Base-by-base conservation (phyloP, 2,113 vertebrate genomes). In the Phalacrocorax brasilianus region DNA sequence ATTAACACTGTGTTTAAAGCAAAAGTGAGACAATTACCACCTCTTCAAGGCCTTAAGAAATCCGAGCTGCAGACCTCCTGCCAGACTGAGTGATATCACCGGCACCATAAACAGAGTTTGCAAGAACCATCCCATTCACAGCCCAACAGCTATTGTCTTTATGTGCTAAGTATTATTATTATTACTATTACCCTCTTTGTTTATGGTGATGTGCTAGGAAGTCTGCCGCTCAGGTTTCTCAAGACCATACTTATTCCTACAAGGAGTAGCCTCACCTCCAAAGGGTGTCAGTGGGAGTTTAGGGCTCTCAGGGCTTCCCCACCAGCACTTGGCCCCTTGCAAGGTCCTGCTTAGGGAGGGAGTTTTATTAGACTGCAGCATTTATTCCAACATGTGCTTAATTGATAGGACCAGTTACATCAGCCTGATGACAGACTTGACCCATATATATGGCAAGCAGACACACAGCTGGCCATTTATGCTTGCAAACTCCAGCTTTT, bases 11-110 rank as follows among this genome's bases (percentile, higher is more conserved):
- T 35, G 12, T 77, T 96, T 96, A 88, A 89, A 94, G 87, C 75
- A 95, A 85, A 94, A 85, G 89, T 76, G 89, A 95, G 89, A 94
- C 89, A 93, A 93, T 95, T 97, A 77, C 71, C 94, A 85, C 85
- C 88, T 97, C 71, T 56, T 83, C 65, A 95, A 96, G 73, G 61
- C 71, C 76, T 94, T 30, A 63, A 78, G 85, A 95, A 94, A 95
- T 9, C 45, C 0, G 3, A 82, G 92, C 85, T 78, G 92, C 71
- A 70, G 42, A 83, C 88, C 91, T 95, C 77, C 92, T 67, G 89
- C 79, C 92, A 92, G 74, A 80, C 85, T 17, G 35, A 11, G 52
- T 89, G 91, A 93, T 95, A 94, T 79, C 93, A 70, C 88, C 0
- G 18, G 79, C 93, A 97, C 92, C 77, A 79, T 49, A 79, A 90